A percentile compares a stretch with the other conserved stretches of the same genome.
Conservation (phyloP, 2,113 vertebrate species). For the Chionomys nivalis region DNA sequence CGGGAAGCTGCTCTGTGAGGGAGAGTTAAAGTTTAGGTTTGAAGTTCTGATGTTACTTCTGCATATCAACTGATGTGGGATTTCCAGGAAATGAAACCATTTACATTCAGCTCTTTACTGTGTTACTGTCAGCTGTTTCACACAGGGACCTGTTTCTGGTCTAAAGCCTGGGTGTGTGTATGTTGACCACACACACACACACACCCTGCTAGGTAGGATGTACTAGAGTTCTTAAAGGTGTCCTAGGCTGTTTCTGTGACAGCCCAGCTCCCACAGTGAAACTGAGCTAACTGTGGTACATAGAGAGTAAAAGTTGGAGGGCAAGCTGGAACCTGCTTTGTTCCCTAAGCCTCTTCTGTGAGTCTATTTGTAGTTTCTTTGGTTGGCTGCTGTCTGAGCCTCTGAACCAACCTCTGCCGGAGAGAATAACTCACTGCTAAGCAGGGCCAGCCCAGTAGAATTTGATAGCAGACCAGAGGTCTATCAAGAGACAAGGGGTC, state of each 20-base stretch:
- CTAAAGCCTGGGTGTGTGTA: background rate
- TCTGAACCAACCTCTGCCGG: background rate
- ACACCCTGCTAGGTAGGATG: background rate
- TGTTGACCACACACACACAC: background rate
- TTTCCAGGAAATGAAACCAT: too few species aligned
- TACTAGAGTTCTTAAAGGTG: background rate
- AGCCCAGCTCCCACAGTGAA: background rate
- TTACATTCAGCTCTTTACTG: background rate
- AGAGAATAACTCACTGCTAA: background rate
- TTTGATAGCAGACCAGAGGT: background rate
- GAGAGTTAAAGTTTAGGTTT: background rate
- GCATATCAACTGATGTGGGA: background rate
- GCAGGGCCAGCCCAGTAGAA: background rate
- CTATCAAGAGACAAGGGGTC: background rate
- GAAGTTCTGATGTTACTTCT: background rate
- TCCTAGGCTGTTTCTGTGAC: background rate
- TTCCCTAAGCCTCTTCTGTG: accelerated
- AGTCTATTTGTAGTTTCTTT: background rate
- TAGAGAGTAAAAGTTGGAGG: accelerated
- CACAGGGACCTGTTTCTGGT: background rate
- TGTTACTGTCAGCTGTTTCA: background rate
- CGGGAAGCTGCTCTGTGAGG: accelerated
- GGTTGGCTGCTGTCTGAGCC: background rate
- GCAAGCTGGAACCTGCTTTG: background rate
- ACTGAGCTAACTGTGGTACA: background rate